A percentile compares a stretch with the other conserved stretches of the same genome.
These are phyloP conservation scores for Tinea semifulvella DNA, from an alignment of 2,888 invertebrate genomes.

Conservation along the genomic window DNA sequence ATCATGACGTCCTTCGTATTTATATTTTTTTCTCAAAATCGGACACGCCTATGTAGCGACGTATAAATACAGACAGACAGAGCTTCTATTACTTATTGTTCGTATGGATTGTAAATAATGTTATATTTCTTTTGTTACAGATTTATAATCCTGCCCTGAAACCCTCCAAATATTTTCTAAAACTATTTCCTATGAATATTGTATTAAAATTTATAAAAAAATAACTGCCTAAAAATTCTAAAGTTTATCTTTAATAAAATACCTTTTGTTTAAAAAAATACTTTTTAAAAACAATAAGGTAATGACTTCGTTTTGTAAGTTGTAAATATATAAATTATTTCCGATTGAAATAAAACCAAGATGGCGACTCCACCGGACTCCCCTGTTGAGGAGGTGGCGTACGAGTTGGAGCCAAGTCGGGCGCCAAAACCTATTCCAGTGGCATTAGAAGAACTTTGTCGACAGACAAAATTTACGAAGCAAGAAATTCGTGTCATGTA, in stretches of 20 bases:
- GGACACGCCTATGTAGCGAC: too few relatives aligned
- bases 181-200: background rate
- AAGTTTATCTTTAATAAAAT: too few relatives aligned
- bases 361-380: conserved; percentile 91
- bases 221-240: too few relatives aligned
- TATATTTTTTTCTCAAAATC: too few relatives aligned
- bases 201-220: too few relatives aligned
- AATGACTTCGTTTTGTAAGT: background rate
- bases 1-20: too few relatives aligned
- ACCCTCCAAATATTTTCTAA: conserved; percentile 27
- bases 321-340: background rate
- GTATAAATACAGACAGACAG: too few relatives aligned
- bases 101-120: background rate
- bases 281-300: background rate
- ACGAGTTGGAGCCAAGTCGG: conserved; percentile 83
- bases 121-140: conserved; percentile 31
- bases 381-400: conserved; percentile 86
- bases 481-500: conserved; percentile 98
- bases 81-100: too few relatives aligned
- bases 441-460: conserved; percentile 88
- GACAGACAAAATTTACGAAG: conserved; percentile 93
- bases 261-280: background rate
- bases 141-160: conserved; percentile 29
- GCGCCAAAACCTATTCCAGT: conserved; percentile 85
- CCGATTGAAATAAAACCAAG: conserved; percentile 23